phyloP scores from a whole-genome alignment of 2,888 invertebrate species.

The Panopea generosa region DNA sequence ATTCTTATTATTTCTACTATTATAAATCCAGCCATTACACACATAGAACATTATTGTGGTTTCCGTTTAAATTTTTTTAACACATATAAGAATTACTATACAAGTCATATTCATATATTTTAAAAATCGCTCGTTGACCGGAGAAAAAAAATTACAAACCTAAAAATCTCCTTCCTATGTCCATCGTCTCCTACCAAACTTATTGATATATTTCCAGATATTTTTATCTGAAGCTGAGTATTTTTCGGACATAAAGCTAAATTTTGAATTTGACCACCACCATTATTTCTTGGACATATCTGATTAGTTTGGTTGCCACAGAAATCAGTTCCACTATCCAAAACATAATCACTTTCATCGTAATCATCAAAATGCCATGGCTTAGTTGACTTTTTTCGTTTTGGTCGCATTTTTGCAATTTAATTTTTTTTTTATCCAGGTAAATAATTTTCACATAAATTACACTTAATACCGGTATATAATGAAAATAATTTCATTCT shows the following conservation, averaged over 20 bases:
- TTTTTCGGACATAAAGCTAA: constrained; percentile 49
- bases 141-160: constrained; percentile 54
- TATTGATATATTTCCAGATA: constrained; percentile 59
- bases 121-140: too few species aligned
- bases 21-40: too few species aligned
- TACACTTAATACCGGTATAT: too few species aligned
- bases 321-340: constrained; percentile 46
- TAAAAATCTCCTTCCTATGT: constrained; percentile 51
- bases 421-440: too few species aligned
- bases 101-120: too few species aligned
- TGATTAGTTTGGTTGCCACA: constrained; percentile 25
- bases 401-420: constrained; percentile 49
- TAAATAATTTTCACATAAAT: too few species aligned
- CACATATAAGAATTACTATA: too few species aligned
- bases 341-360: constrained; percentile 57
- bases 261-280: constrained; percentile 4
- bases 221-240: constrained; percentile 53
- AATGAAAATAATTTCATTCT: too few species aligned
- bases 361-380: constrained; percentile 64
- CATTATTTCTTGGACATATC: constrained; percentile 8
- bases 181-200: constrained; percentile 59
- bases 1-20: too few species aligned
- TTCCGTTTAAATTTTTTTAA: too few species aligned
- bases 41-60: too few species aligned
- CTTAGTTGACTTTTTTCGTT: constrained; percentile 41